Conservation (phyloP, 2,113 vertebrate genomes). For the Vimba vimba region DNA sequence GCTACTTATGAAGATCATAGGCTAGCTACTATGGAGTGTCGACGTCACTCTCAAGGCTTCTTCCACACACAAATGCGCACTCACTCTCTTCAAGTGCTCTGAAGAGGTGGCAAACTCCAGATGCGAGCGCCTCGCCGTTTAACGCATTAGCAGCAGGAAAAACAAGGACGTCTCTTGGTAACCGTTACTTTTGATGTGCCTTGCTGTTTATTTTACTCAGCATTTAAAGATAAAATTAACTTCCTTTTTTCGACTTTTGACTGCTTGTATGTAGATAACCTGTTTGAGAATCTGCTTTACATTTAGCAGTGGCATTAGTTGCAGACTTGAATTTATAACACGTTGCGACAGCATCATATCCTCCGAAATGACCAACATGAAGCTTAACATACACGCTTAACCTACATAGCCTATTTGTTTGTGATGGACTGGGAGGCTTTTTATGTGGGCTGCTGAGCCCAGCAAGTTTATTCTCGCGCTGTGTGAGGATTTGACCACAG, state of each 20-base stretch:
- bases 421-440: background rate
- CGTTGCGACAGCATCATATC: background rate
- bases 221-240: background rate
- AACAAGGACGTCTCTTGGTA: background rate
- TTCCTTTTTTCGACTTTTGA: background rate
- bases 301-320: background rate
- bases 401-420: background rate
- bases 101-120: background rate
- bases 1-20: background rate
- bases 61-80: background rate
- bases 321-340: background rate
- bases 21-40: background rate
- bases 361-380: background rate
- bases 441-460: background rate
- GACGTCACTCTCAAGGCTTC: slow-evolving; percentile 5
- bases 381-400: background rate
- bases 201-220: background rate
- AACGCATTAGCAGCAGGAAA: background rate
- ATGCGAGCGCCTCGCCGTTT: background rate
- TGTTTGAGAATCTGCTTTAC: background rate
- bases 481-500: background rate
- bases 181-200: background rate
- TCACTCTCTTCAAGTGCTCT: background rate
- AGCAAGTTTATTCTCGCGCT: background rate
- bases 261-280: background rate